These are phyloP conservation scores for Mesorhabditis belari DNA, from an alignment of 2,888 invertebrate genomes.

Conservation along the genomic window DNA sequence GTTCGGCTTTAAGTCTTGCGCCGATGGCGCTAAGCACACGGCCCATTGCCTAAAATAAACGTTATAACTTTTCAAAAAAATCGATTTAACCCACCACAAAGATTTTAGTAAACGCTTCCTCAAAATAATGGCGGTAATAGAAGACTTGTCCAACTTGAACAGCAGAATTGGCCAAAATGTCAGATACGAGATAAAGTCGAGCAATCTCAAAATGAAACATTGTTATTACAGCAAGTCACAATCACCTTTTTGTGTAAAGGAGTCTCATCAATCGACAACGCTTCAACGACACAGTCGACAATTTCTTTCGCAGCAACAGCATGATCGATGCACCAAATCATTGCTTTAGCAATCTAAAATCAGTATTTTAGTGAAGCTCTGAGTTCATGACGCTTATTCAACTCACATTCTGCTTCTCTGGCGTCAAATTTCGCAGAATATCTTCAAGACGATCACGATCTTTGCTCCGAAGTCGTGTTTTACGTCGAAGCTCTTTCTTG, in stretches of 20 bases:
- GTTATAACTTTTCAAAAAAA: no score
- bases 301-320: conserved; percentile 95
- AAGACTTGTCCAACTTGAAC: conserved; percentile 84
- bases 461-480: conserved; percentile 57
- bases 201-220: not conserved
- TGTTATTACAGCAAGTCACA: not conserved
- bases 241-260: conserved; percentile 71
- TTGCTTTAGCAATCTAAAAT: conserved; percentile 79
- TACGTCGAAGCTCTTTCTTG: not conserved
- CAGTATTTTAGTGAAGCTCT: no score
- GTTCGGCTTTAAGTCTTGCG: not conserved
- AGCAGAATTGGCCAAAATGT: conserved; percentile 91
- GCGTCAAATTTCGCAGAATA: conserved; percentile 75
- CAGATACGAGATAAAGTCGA: conserved; percentile 84
- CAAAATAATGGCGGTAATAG: conserved; percentile 65
- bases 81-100: conserved; percentile 6
- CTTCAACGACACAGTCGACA: conserved; percentile 70
- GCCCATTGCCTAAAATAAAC: not conserved
- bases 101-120: conserved; percentile 42
- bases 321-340: conserved; percentile 98
- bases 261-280: conserved; percentile 69
- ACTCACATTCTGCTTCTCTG: conserved; percentile 59
- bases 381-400: no score
- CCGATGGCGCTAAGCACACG: not conserved
- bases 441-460: conserved; percentile 89